A percentile compares a stretch with the other conserved stretches of the same genome.
Evolutionary conservation across 92 coral and sea anemone genomes (phyloP).

Genomic region (Palythoa grandiflora): DNA sequence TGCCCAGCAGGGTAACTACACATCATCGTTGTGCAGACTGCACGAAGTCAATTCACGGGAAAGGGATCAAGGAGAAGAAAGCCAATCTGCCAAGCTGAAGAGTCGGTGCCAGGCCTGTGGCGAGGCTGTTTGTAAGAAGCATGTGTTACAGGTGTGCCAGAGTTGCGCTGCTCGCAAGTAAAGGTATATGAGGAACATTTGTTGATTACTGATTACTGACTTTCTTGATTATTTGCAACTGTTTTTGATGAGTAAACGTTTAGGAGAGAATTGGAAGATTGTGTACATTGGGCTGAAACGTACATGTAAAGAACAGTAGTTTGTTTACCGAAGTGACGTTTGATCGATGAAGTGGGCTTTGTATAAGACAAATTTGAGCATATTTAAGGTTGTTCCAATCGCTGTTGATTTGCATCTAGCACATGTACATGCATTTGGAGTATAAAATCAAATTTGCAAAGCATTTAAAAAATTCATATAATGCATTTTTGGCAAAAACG

Average conservation of each 20-base stretch:
- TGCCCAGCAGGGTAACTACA: slow-evolving; percentile 4
- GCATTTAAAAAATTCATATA: slow-evolving; percentile 25
- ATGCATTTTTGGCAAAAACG: slow-evolving; percentile 26
- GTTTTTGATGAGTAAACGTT: slow-evolving; percentile 41
- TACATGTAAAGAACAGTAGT: slow-evolving; percentile 25
- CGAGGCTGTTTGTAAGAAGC: slow-evolving; percentile 14
- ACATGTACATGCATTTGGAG: not conserved
- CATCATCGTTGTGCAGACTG: slow-evolving; percentile 3
- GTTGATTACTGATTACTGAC: slow-evolving; percentile 33
- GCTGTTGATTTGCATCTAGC: too few species aligned
- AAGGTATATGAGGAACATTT: slow-evolving; percentile 9
- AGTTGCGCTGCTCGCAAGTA: slow-evolving; percentile 14
- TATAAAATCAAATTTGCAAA: slow-evolving; percentile 26
- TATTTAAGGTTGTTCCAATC: not conserved
- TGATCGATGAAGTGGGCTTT: not conserved
- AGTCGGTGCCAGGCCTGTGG: slow-evolving; percentile 17
- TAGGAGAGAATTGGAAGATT: slow-evolving; percentile 31
- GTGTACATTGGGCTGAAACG: slow-evolving; percentile 33
- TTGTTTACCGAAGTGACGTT: not conserved
- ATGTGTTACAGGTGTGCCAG: slow-evolving; percentile 22
- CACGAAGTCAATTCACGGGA: not conserved
- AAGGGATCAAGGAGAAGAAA: slow-evolving; percentile 7
- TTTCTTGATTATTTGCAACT: slow-evolving; percentile 19
- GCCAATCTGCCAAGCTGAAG: slow-evolving; percentile 28
- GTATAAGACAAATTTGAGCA: too few species aligned